A percentile compares a stretch with the other conserved stretches of the same genome.
phyloP scores from a whole-genome alignment of 2,113 vertebrate genomes.

The Zosterops borbonicus region DNA sequence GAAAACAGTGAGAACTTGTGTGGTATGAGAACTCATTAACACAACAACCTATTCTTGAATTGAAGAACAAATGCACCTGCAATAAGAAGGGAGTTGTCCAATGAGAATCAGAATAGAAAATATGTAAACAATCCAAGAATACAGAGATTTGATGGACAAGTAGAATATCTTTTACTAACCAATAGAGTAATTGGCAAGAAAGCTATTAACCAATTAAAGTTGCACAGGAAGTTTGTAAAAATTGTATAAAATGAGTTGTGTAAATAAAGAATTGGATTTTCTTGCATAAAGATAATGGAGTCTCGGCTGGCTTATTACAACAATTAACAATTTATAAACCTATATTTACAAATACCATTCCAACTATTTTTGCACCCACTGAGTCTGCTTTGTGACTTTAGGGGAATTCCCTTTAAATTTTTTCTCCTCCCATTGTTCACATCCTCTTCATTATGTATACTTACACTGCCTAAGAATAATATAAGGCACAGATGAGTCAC shows the following conservation, averaged over 20 bases:
- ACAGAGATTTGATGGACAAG: background rate
- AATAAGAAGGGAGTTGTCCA: background rate
- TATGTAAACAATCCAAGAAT: background rate
- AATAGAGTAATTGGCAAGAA: background rate
- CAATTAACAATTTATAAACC: background rate
- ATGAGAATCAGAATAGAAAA: background rate
- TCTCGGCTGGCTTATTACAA: background rate
- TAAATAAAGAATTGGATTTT: background rate
- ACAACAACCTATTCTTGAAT: background rate
- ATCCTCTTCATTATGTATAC: background rate
- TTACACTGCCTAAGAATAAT: accelerated
- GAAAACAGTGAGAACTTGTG: background rate
- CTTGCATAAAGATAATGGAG: background rate
- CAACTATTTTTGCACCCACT: background rate
- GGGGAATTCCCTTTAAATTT: background rate
- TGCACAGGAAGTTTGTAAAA: background rate
- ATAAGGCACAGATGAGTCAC: background rate
- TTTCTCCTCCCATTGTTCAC: background rate
- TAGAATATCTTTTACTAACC: background rate
- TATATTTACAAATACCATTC: background rate
- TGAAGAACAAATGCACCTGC: background rate
- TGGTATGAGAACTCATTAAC: background rate
- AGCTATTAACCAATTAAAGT: background rate
- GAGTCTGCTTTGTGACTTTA: background rate
- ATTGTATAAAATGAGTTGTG: background rate